A percentile compares a stretch with the other conserved stretches of the same genome.
These are phyloP conservation scores for Drosophila littoralis DNA, from an alignment of 1,140 invertebrate species.

Conservation along the genomic window DNA sequence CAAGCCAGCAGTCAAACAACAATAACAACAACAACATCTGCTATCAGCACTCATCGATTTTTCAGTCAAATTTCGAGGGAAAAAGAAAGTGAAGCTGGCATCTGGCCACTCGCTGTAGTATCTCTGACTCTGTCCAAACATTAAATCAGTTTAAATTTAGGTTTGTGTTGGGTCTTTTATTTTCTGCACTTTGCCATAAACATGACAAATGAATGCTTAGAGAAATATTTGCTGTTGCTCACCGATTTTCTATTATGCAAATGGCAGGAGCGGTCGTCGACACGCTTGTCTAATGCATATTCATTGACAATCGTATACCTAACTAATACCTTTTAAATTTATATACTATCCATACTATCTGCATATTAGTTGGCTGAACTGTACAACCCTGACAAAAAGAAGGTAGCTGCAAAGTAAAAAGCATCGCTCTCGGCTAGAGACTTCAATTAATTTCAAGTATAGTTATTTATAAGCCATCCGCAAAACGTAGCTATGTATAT, in stretches of 20 bases:
- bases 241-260: conserved; percentile 62
- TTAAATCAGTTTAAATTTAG: conserved; percentile 4
- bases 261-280: conserved; percentile 22
- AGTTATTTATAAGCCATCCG: no score
- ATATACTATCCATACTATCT: not conserved
- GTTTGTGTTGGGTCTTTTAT: not conserved
- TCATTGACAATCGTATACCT: not conserved
- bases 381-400: not conserved
- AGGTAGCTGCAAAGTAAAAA: no score
- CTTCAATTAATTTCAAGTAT: no score
- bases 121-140: not conserved
- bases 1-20: conserved; percentile 8
- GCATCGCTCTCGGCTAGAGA: no score
- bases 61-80: conserved; percentile 51
- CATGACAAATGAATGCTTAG: conserved; percentile 20
- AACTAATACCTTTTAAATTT: not conserved
- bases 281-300: conserved; percentile 45
- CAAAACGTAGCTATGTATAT: no score
- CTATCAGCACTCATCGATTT: conserved; percentile 40
- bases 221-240: conserved; percentile 23
- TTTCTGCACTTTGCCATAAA: conserved; percentile 38
- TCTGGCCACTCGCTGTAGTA: not conserved
- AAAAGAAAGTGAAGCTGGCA: conserved; percentile 69
- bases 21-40: conserved; percentile 4
- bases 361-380: not conserved